phyloP scores from a whole-genome alignment of 2,888 invertebrate species.

The Drosophila affinis region DNA sequence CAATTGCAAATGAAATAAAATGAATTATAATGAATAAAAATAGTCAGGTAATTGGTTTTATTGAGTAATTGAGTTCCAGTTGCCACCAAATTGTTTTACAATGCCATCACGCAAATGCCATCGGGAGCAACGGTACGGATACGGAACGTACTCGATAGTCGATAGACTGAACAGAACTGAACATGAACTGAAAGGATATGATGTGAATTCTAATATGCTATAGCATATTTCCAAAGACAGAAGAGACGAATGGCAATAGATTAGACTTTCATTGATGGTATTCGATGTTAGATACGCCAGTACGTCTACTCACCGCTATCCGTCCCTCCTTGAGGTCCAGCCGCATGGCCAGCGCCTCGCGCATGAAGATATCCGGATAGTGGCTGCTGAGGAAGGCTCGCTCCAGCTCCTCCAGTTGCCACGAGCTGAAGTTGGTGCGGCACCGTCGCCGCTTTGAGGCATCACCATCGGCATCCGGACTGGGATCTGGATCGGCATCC shows the following conservation, averaged over 20 bases:
- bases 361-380: constrained; percentile 99
- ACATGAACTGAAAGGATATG: neutral
- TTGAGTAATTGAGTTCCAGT: constrained; percentile 78
- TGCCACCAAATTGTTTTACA: constrained; percentile 77
- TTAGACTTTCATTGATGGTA: too few species aligned
- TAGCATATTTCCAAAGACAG: too few species aligned
- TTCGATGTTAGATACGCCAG: too few species aligned
- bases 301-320: constrained; percentile 91
- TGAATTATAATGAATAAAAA: constrained; percentile 80
- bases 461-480: constrained; percentile 13
- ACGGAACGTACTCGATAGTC: neutral
- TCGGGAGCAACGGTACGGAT: neutral
- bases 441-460: constrained; percentile 93
- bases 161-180: too few species aligned
- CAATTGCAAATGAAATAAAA: constrained; percentile 78
- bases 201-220: too few species aligned
- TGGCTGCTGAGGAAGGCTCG: constrained; percentile 93
- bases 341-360: constrained; percentile 97
- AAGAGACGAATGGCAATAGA: too few species aligned
- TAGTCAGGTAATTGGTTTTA: constrained; percentile 79
- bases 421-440: constrained; percentile 96
- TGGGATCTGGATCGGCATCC: neutral
- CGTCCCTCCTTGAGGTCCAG: constrained; percentile 98
- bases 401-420: constrained; percentile 96
- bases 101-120: constrained; percentile 59